These are phyloP conservation scores for Drosophila seguyi DNA, from an alignment of 1,140 invertebrate genomes.

Conservation along the genomic window DNA sequence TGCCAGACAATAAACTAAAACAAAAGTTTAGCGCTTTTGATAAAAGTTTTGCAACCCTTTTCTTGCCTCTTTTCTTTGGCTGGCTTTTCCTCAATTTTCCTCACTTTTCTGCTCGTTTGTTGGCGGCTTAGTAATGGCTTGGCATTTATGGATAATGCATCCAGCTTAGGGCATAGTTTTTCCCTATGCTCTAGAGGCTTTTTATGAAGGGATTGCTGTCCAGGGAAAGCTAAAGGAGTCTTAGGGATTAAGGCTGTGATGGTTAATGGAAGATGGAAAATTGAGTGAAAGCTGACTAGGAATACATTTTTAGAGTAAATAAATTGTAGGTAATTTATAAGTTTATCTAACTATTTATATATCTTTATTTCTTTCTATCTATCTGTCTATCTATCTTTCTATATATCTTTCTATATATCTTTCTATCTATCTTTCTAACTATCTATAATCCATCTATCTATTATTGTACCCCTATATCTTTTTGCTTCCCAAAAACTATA, in stretches of 20 bases:
- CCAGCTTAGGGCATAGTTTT: slow-evolving; percentile 7
- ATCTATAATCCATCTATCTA: no score
- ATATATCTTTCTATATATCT: not conserved
- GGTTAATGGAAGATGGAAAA: not conserved
- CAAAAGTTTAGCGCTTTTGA: slow-evolving; percentile 66
- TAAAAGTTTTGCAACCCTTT: slow-evolving; percentile 54
- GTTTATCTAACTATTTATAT: no score
- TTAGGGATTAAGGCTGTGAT: not conserved
- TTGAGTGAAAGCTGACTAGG: not conserved
- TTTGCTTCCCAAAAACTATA: not conserved
- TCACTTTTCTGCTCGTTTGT: not conserved
- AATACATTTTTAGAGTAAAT: not conserved
- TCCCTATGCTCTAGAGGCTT: not conserved
- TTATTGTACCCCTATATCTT: no score
- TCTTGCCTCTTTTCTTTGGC: not conserved
- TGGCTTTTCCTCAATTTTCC: slow-evolving; percentile 2
- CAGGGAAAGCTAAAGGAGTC: not conserved
- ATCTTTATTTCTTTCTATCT: no score
- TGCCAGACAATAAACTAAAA: slow-evolving; percentile 77
- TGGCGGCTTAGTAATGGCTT: not conserved
- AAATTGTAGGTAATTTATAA: not conserved
- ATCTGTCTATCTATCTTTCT: not conserved
- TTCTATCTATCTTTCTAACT: no score
- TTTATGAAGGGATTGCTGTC: not conserved
- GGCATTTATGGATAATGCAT: slow-evolving; percentile 32